These are phyloP conservation scores for Epinotia nisella DNA, from an alignment of 2,888 invertebrate species.

Conservation along the genomic window DNA sequence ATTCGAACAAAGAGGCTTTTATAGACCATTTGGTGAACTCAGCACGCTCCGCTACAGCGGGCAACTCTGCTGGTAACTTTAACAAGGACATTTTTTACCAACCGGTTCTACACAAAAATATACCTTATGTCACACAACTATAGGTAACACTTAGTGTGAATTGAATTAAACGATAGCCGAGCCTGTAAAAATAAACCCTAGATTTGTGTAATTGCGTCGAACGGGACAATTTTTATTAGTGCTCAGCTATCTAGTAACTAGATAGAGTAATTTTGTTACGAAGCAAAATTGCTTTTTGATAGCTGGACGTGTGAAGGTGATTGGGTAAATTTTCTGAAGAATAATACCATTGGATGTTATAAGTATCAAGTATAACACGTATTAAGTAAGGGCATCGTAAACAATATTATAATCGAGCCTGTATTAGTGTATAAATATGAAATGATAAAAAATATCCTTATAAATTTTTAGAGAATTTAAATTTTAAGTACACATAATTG, in stretches of 20 bases:
- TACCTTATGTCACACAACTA: not conserved
- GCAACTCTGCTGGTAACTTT: not conserved
- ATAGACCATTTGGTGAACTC: constrained; percentile 65
- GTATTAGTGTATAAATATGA: too few relatives aligned
- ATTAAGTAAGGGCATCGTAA: not conserved
- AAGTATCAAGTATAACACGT: not conserved
- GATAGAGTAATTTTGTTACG: constrained; percentile 37
- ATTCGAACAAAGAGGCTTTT: constrained; percentile 54
- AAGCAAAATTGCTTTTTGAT: constrained; percentile 6
- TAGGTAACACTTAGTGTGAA: not conserved
- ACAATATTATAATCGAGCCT: too few relatives aligned
- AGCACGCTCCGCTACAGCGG: constrained; percentile 55
- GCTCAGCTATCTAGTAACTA: constrained; percentile 39
- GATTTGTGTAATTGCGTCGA: constrained; percentile 66
- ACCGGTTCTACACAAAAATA: not conserved
- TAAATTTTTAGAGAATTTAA: too few relatives aligned
- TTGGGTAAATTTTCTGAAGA: not conserved
- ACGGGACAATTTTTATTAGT: constrained; percentile 55
- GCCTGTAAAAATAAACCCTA: constrained; percentile 51
- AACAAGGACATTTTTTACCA: not conserved
- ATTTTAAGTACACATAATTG: too few relatives aligned
- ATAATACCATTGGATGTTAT: not conserved
- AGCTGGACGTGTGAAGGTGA: not conserved
- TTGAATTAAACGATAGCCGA: constrained; percentile 58
- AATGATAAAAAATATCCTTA: too few relatives aligned